Percentiles rank a stretch among this genome's conserved stretches.
phyloP scores from a whole-genome alignment of 2,113 vertebrate species.

The Hystrix brachyura region DNA sequence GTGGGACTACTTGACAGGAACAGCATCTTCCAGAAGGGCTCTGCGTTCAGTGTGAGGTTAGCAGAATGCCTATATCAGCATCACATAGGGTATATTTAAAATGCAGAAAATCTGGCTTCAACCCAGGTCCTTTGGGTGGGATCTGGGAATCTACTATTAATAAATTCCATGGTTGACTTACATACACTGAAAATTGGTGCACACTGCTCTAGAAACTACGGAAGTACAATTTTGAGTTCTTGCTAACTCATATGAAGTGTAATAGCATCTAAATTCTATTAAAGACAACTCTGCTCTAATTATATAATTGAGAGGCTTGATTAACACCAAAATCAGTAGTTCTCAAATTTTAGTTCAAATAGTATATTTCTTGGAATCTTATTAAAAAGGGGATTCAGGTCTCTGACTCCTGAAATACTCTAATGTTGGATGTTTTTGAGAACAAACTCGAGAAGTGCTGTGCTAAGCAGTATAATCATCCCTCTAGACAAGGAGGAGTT shows the following conservation, averaged over 20 bases:
- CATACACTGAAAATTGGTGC: neutral
- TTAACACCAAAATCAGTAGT: neutral
- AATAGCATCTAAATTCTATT: neutral
- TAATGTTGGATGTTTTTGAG: neutral
- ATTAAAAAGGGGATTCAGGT: conserved; percentile 13
- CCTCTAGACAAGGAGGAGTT: neutral
- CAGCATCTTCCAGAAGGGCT: neutral
- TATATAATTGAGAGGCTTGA: neutral
- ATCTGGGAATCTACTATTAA: neutral
- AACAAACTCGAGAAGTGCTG: neutral
- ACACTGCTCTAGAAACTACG: neutral
- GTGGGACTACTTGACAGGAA: neutral
- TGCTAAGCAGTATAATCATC: neutral
- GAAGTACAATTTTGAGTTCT: neutral
- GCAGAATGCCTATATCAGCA: neutral
- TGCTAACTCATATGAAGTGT: neutral
- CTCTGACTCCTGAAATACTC: neutral
- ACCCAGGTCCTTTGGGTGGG: neutral
- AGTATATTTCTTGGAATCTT: neutral
- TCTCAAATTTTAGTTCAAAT: neutral
- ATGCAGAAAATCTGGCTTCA: neutral
- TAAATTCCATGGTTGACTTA: neutral
- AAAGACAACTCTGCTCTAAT: neutral
- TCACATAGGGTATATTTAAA: neutral
- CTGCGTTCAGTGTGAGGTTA: neutral